Percentiles rank a stretch among this genome's conserved stretches.
phyloP scores from a whole-genome alignment of 53 echinoderm and acorn worm species.

The Stichopus horrens region DNA sequence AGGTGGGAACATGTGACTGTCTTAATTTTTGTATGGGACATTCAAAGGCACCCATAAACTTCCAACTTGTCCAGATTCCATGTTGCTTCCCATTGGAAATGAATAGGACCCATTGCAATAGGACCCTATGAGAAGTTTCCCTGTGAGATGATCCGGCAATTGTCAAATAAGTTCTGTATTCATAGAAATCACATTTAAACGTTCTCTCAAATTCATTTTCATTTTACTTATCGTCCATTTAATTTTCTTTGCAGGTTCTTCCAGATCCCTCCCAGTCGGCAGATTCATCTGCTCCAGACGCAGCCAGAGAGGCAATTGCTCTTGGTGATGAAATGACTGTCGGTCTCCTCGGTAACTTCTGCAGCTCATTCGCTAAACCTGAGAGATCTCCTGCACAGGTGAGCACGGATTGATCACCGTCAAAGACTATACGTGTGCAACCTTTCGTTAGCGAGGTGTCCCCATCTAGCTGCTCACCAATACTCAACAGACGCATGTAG shows the following conservation, averaged over 20 bases:
- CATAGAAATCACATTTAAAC: neutral
- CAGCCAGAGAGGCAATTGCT: constrained; percentile 61
- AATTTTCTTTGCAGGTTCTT: constrained; percentile 27
- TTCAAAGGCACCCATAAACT: too few relatives aligned
- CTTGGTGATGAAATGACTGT: constrained; percentile 74
- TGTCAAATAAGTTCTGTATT: neutral
- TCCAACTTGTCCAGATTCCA: too few relatives aligned
- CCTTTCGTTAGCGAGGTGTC: too few relatives aligned
- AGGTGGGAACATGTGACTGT: too few relatives aligned
- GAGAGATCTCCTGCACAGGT: constrained; percentile 15
- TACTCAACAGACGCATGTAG: too few relatives aligned
- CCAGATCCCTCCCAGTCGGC: constrained; percentile 22
- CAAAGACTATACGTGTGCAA: too few relatives aligned
- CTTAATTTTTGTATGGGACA: too few relatives aligned
- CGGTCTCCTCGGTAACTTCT: constrained; percentile 58
- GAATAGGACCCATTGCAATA: neutral
- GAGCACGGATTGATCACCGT: neutral
- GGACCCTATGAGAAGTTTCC: neutral
- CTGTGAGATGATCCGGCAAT: neutral
- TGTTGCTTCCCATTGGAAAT: too few relatives aligned
- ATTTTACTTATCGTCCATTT: neutral
- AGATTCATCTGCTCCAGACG: neutral
- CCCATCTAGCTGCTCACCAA: too few relatives aligned
- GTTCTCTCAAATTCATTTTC: neutral
- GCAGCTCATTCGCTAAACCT: constrained; percentile 37